Base-by-base conservation (phyloP, 2,888 invertebrate genomes). In the Thereva unica region DNA sequence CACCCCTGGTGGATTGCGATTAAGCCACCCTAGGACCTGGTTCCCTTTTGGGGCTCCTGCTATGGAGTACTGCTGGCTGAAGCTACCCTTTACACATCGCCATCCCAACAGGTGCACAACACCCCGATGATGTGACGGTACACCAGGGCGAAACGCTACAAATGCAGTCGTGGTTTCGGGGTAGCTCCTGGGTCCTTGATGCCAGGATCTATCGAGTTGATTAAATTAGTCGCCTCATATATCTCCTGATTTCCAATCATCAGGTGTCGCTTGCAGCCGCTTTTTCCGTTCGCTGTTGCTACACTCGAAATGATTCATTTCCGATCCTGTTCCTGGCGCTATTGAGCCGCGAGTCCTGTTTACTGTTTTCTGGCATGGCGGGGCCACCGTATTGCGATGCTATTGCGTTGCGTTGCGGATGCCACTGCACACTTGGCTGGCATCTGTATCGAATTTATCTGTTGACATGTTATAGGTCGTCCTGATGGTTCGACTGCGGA, bases 201-300 rank as follows among this genome's bases (percentile, higher is more conserved):
- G 23, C 6, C 55, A 34, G 59, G 49, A 47, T 59, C 64, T 44
- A 61, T 61, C 41, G 63, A 56, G 69, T 69, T 69, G 67, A 69
- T 69, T 67, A 69, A 69, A 69, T 69, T 69, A 69, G 67, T 67
- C 69, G 69, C 59, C 64, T 64, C 69, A 69, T 69, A 69, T 69
- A 69, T 69, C 65, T 67, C 52, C 63, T 65, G 66, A 69, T 69
- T 69, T 69, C 69, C 69, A 69, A 69, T 69, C 67, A 69, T 67
- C 69, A 69, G 69, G 69, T 67, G 69, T 69, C 69, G 69, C 65
- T 59, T 67, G 65, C 69, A 69, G 65, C 54, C 61, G 47, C 53
- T 41, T 52, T 53, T 67, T 63, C 57, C 63, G 50, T 52, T 34
- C 55, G 4, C 55, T 42, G 47, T 61, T 59, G 6, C 44, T 59